A percentile compares a stretch with the other conserved stretches of the same genome.
These are phyloP conservation scores for Hippocampus comes DNA, from an alignment of 2,113 vertebrate species.

Conservation along the genomic window DNA sequence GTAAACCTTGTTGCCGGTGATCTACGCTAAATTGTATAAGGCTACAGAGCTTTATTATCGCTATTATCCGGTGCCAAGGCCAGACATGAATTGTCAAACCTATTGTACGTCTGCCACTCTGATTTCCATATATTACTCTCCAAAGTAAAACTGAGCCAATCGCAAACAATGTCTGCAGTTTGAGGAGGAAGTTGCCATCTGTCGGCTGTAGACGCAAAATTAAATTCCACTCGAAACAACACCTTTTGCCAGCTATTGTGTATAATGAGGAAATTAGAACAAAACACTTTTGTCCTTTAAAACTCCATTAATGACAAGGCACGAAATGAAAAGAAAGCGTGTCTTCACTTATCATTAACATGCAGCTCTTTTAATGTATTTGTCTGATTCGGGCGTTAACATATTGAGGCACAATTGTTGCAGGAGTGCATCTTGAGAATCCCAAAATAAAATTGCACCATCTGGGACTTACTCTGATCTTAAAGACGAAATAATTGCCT, in stretches of 20 bases:
- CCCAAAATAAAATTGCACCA: conserved; percentile 16
- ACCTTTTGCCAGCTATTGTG: conserved; percentile 18
- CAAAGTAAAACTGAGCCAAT: conserved; percentile 36
- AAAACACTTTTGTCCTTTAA: conserved; percentile 5
- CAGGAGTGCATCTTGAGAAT: neutral
- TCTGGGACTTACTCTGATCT: conserved; percentile 12
- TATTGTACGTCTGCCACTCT: conserved; percentile 19
- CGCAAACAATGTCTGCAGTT: conserved; percentile 32
- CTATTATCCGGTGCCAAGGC: conserved; percentile 8
- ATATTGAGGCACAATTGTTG: neutral
- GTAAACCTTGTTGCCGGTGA: neutral
- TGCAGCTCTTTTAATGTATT: neutral
- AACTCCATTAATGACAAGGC: neutral
- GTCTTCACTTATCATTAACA: neutral
- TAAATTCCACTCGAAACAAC: conserved; percentile 8
- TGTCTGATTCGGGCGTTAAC: conserved; percentile 3
- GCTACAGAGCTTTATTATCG: neutral
- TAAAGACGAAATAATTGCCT: conserved; percentile 1
- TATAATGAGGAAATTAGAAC: neutral
- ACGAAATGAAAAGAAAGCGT: neutral
- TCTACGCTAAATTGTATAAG: neutral
- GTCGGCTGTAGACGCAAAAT: conserved; percentile 25
- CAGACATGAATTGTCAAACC: conserved; percentile 32
- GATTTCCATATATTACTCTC: conserved; percentile 30
- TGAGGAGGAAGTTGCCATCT: conserved; percentile 34